These are phyloP conservation scores for Montipora foliosa DNA, from an alignment of 64 coral and sea anemone species.

Conservation along the genomic window DNA sequence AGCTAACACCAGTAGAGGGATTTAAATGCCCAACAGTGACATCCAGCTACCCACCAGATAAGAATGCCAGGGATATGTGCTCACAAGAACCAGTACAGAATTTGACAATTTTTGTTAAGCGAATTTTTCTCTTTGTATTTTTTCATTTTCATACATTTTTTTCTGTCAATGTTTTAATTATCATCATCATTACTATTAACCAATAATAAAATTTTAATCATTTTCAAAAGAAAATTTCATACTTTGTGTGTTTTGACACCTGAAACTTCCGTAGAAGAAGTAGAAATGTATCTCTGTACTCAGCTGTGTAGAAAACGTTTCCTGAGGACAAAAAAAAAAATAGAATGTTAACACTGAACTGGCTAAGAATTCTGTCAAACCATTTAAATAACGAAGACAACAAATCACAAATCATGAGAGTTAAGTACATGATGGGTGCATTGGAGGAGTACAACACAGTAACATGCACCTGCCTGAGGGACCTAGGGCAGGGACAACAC, in stretches of 20 bases:
- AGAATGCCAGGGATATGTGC: no score
- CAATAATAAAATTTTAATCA: no score
- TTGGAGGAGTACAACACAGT: background rate
- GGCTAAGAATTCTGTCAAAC: background rate
- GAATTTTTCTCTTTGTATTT: no score
- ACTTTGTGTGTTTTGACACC: conserved; percentile 93
- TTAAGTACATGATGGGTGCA: background rate
- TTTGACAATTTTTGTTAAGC: no score
- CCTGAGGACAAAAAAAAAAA: conserved; percentile 29
- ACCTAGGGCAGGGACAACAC: no score
- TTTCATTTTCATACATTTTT: no score
- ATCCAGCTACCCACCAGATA: no score
- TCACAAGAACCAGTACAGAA: no score
- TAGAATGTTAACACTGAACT: background rate
- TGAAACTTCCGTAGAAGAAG: conserved; percentile 85
- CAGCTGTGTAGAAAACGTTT: conserved; percentile 92
- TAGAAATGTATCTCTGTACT: conserved; percentile 95
- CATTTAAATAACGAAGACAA: background rate
- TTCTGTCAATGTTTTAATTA: no score
- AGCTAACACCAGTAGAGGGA: accelerated
- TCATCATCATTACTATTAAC: no score
- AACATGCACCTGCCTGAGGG: no score
- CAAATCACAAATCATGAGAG: background rate
- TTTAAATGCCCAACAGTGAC: background rate
- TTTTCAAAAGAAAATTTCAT: background rate